Base-by-base conservation (phyloP, 2,113 vertebrate species). In the Aptenodytes forsteri region DNA sequence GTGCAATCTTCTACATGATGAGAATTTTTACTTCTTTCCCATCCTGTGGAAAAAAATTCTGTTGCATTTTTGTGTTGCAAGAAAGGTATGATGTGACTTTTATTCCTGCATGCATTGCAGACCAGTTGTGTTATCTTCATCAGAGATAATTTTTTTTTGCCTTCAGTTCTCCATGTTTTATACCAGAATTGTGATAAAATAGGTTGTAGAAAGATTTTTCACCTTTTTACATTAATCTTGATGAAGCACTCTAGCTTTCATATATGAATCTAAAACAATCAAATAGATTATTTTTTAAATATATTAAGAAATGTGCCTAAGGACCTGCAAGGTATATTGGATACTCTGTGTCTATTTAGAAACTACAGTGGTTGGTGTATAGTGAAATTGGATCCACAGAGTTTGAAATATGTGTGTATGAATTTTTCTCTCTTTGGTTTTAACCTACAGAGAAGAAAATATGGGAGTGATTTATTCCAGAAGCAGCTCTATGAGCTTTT, bases 1-100 rank as follows among this genome's bases (percentile, higher is more conserved):
- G 32, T 5, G 2, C 2, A 40, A 4, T 40, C 36, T 30, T 89
- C 52, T 67, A 44, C 5, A 27, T 26, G 0, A 32, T 64, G 15
- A 72, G 10, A 69, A 38, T 42, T 87, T 86, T 89, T 87, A 17
- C 26, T 49, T 69, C 34, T 59, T 79, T 79, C 7, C 3, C 7
- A 71, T 44, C 5, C 3, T 29, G 20, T 26, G 14, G 10, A 11
- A 67, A 77, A 61, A 36, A 50, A 34, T 2, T 34, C 27, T 13
- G 6, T 40, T 72, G 14, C 17, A 40, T 52, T 67, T 89, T 50
- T 80, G 6, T 46, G 12, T 64, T 52, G 15, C 25, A 72, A n/a
- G 27, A 67, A 71, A 76, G 3, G 1, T 38, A 6, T 17, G 10
- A 20, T 54, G 10, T 46, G 34, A 30, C 30, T 52, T 86, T 26